Conservation (phyloP, 2,888 invertebrate species). For the Philonicus albiceps region DNA sequence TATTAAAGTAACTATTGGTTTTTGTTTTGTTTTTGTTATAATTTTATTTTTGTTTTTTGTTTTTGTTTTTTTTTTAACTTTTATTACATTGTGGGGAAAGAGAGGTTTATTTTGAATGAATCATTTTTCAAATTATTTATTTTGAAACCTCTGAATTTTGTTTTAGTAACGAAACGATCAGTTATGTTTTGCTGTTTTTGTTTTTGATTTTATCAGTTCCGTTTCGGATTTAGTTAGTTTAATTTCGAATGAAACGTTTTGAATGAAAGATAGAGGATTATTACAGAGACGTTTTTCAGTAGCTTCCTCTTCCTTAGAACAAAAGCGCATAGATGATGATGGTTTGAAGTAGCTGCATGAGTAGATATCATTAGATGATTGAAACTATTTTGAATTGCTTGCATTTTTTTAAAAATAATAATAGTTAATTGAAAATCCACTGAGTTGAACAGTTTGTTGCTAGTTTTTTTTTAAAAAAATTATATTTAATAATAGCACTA, state of each 20-base stretch:
- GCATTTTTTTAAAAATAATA: background rate
- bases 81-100: slow-evolving; percentile 44
- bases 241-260: background rate
- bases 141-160: slow-evolving; percentile 25
- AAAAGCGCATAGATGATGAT: slow-evolving; percentile 3
- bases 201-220: slow-evolving; percentile 9
- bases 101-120: slow-evolving; percentile 49
- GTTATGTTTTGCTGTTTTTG: slow-evolving; percentile 2
- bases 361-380: background rate
- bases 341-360: slow-evolving; percentile 21
- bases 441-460: background rate
- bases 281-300: background rate
- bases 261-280: slow-evolving; percentile 8
- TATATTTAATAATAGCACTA: background rate
- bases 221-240: background rate
- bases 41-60: no score
- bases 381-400: background rate
- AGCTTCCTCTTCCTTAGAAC: slow-evolving; percentile 33
- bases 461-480: background rate
- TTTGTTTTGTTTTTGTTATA: no score
- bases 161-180: background rate
- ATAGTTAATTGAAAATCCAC: background rate
- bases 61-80: slow-evolving; percentile 9
- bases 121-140: slow-evolving; percentile 6
- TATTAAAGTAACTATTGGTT: slow-evolving; percentile 35